phyloP scores from a whole-genome alignment of 2,888 invertebrate genomes.

The Latrodectus hesperus region DNA sequence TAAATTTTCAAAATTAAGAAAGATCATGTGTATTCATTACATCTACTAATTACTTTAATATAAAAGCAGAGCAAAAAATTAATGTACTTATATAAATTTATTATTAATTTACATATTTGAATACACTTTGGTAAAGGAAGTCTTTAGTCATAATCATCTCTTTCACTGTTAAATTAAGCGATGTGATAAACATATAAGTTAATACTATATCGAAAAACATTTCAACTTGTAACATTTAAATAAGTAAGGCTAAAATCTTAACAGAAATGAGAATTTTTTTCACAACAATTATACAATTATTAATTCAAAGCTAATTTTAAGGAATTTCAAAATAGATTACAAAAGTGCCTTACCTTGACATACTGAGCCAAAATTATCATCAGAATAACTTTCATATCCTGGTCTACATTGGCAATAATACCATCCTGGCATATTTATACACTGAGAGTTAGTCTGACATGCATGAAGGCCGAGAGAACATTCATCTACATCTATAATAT shows the following conservation, averaged over 20 bases:
- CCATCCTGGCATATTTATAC: conserved; percentile 86
- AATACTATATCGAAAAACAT: too few relatives aligned
- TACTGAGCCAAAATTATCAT: conserved; percentile 73
- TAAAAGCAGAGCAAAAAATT: neutral
- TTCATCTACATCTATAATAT: conserved; percentile 84
- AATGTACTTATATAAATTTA: neutral
- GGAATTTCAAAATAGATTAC: neutral
- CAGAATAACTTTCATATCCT: conserved; percentile 80
- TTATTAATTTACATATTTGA: neutral
- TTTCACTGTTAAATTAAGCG: too few relatives aligned
- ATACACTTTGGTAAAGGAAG: neutral
- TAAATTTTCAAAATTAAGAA: too few relatives aligned
- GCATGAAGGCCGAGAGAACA: conserved; percentile 83
- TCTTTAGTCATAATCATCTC: too few relatives aligned
- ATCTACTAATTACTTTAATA: too few relatives aligned
- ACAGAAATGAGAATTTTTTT: too few relatives aligned
- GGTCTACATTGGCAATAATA: conserved; percentile 89
- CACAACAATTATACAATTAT: too few relatives aligned
- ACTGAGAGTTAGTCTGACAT: conserved; percentile 85
- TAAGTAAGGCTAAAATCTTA: too few relatives aligned
- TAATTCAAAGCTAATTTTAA: too few relatives aligned
- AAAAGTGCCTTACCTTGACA: conserved; percentile 74
- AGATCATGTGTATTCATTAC: too few relatives aligned
- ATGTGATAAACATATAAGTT: too few relatives aligned
- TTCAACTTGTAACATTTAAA: too few relatives aligned